Evolutionary conservation across 2,888 invertebrate genomes (phyloP).

Genomic region (Drosophila birchii): DNA sequence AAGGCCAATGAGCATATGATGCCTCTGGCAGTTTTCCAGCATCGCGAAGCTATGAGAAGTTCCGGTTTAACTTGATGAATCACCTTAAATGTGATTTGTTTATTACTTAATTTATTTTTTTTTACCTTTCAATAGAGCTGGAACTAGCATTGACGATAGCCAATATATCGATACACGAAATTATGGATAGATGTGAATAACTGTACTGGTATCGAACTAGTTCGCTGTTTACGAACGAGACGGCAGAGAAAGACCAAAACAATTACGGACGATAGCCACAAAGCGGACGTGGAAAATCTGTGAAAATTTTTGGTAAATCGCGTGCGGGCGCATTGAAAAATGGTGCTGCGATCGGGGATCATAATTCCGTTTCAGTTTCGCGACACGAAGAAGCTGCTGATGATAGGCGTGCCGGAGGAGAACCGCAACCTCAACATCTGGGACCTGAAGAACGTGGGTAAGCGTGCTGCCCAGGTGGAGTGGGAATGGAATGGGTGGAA

Average conservation of each 20-base stretch:
- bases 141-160: not conserved
- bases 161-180: not conserved
- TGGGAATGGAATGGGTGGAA: constrained; percentile 4
- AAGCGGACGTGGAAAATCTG: constrained; percentile 74
- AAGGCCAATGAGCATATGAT: constrained; percentile 92
- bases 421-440: constrained; percentile 79
- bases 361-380: constrained; percentile 84
- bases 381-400: constrained; percentile 81
- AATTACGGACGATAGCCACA: constrained; percentile 75
- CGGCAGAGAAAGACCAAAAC: constrained; percentile 75
- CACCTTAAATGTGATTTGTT: not conserved
- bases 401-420: constrained; percentile 79
- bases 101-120: not conserved
- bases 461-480: constrained; percentile 37
- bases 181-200: too few relatives aligned
- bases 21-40: constrained; percentile 94
- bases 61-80: not conserved
- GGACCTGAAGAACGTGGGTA: constrained; percentile 83
- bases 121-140: not conserved
- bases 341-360: constrained; percentile 81
- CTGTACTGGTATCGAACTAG: constrained; percentile 14
- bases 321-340: constrained; percentile 74
- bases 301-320: constrained; percentile 77
- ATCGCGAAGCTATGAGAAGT: constrained; percentile 85
- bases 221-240: constrained; percentile 72